Evolutionary conservation across 2,113 vertebrate genomes (phyloP).

Genomic region (Scophthalmus maximus): DNA sequence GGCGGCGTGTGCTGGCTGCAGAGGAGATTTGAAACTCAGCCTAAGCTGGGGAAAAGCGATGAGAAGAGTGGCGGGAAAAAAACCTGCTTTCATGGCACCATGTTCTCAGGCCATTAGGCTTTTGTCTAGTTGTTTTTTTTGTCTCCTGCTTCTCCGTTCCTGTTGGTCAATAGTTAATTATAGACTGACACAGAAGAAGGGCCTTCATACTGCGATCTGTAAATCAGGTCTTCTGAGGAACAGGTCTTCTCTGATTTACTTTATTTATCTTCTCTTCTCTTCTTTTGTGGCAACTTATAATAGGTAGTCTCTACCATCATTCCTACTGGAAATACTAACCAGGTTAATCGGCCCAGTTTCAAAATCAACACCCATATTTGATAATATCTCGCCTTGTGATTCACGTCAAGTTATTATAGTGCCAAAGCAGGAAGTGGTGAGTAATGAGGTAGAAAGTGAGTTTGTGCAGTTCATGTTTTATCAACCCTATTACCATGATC

Average conservation of each 20-base stretch:
- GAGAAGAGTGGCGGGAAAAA: conserved; percentile 23
- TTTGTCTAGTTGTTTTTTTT: conserved; percentile 45
- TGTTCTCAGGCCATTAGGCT: conserved; percentile 68
- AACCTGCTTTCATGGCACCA: conserved; percentile 62
- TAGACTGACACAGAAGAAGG: conserved; percentile 58
- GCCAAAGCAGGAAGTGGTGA: background rate
- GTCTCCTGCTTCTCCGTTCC: conserved; percentile 58
- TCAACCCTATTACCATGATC: background rate
- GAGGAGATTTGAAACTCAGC: conserved; percentile 56
- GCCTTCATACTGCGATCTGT: conserved; percentile 32
- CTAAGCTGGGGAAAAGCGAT: conserved; percentile 42
- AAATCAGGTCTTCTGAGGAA: no score
- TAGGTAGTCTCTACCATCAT: background rate
- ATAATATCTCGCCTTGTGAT: background rate
- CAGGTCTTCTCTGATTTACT: conserved; percentile 25
- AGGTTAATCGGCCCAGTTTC: background rate
- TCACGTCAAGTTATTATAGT: background rate
- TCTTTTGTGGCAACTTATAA: conserved; percentile 1
- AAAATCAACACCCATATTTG: background rate
- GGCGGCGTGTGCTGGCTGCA: conserved; percentile 23
- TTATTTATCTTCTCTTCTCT: conserved; percentile 20
- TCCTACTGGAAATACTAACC: background rate
- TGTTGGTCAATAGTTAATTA: conserved; percentile 77
- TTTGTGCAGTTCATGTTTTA: background rate
- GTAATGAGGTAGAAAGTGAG: background rate